Base-by-base conservation (phyloP, 2,888 invertebrate genomes). In the Trisateles emortualis region DNA sequence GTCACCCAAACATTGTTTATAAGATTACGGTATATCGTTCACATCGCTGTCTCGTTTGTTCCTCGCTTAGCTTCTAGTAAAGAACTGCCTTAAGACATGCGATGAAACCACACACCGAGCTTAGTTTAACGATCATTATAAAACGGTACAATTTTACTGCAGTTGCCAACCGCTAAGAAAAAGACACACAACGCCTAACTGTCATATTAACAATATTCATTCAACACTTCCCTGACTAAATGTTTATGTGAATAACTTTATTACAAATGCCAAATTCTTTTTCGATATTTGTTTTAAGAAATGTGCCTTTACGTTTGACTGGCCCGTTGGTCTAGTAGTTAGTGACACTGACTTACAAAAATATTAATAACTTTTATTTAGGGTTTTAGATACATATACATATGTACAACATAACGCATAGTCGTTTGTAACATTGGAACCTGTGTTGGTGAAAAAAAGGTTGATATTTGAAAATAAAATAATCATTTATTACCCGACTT, bases 81-180 rank as follows among this genome's bases (percentile, higher is more conserved):
- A 42, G 38, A 40, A 40, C 16, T 32, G 29, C 26, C 56, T 45
- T 56, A 62, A 46, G 68, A 75, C 73, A 74, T 77, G 73, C 68
- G 68, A 76, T 74, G 71, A 73, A 78, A 78, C 79, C 75, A 79
- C 78, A 78, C 78, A 81, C 79, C 73, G 73, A 77, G 81, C 81
- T 80, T 62, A 74, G 78, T 87, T 87, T 86, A 83, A 87, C 82
- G 82, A 83, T 76, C 75, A 72, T 75, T 79, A 79, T 90, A 89
- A 90, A 90, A 83, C 79, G 70, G 68, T 79, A 83, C 78, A 79
- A 78, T 84, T 88, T 89, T 86, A 88, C 81, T 85, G 68, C 58
- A 59, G 57, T 59, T 42, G 32, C 65, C 59, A 69, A 70, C 62
- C 65, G 57, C 68, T 46, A 53, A 65, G 63, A 68, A 63, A 68